These are phyloP conservation scores for Silurus aristotelis DNA, from an alignment of 2,797 vertebrate species.

Conservation along the genomic window DNA sequence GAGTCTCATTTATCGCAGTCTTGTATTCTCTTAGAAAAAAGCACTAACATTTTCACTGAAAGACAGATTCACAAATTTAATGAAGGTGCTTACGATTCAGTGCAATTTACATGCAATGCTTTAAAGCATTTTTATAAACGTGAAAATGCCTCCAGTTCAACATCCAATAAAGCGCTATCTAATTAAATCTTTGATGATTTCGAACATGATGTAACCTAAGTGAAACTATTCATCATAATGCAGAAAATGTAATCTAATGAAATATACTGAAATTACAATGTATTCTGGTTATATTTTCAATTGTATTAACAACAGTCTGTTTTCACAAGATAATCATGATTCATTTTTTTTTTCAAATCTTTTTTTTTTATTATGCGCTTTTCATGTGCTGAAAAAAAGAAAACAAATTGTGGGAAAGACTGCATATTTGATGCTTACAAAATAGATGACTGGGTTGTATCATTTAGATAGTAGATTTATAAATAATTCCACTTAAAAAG, in stretches of 20 bases:
- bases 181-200: slow-evolving; percentile 32
- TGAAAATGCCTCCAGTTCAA: slow-evolving; percentile 18
- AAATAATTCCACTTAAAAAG: not conserved
- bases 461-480: too few species aligned
- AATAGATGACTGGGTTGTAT: not conserved
- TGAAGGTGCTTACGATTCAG: not conserved
- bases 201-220: slow-evolving; percentile 29
- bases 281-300: slow-evolving; percentile 3
- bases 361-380: slow-evolving; percentile 14
- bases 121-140: slow-evolving; percentile 15
- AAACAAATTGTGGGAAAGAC: not conserved
- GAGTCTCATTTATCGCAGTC: slow-evolving; percentile 1
- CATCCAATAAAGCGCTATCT: slow-evolving; percentile 20
- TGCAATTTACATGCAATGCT: slow-evolving; percentile 7
- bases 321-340: not conserved
- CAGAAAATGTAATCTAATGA: slow-evolving; percentile 1
- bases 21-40: not conserved
- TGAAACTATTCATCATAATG: slow-evolving; percentile 29
- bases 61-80: slow-evolving; percentile 14
- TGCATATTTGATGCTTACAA: not conserved
- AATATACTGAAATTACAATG: slow-evolving; percentile 15
- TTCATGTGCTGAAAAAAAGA: not conserved
- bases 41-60: slow-evolving; percentile 3
- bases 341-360: not conserved
- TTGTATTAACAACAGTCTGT: not conserved